Evolutionary conservation across 2,888 invertebrate species (phyloP), one percentile per base, ranked within the genome.

Genomic region (Sclerodermus sp.): DNA sequence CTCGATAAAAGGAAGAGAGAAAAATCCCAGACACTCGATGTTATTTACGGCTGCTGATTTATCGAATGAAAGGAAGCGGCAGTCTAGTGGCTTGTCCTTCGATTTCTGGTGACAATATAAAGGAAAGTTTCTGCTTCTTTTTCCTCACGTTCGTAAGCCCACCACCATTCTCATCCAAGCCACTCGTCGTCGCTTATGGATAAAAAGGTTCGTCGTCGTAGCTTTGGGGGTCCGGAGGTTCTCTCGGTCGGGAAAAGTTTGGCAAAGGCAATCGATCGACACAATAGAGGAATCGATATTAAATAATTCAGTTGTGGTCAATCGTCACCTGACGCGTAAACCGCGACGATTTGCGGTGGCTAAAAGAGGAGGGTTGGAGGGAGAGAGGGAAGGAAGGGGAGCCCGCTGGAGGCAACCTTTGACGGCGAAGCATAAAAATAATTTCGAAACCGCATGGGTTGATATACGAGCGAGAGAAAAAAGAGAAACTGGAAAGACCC

Each of bases 11-110:
- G 51, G 16, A 36, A 30, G 15, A 62, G 51, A 66, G 65, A 62
- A 64, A 58, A 65, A 58, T 57, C 56, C 55, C 59, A 60, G 55
- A 53, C 68, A 66, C 72, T 70, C 71, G 66, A 71, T 70, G 71
- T 74, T 76, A 76, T 76, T 75, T 76, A 75, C 70, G 75, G 67
- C 64, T 60, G 62, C 68, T 75, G 75, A 76, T 76, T 76, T 75
- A 76, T 75, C 73, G 73, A 68, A 67, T 62, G 66, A 71, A 67
- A 70, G 73, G 66, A 73, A 70, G 64, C 68, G 68, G 67, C 68
- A 64, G 68, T 66, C 68, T 65, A 71, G 67, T 60, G 59, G 54
- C 57, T 57, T 52, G 63, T 54, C 62, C 57, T 63, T 57, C 68
- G 61, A 71, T 71, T 67, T 66, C 60, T 54, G 59, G 54, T 59